A percentile compares a stretch with the other conserved stretches of the same genome.
Evolutionary conservation across 2,888 invertebrate genomes (phyloP).

Genomic region (Xestia c-nigrum): DNA sequence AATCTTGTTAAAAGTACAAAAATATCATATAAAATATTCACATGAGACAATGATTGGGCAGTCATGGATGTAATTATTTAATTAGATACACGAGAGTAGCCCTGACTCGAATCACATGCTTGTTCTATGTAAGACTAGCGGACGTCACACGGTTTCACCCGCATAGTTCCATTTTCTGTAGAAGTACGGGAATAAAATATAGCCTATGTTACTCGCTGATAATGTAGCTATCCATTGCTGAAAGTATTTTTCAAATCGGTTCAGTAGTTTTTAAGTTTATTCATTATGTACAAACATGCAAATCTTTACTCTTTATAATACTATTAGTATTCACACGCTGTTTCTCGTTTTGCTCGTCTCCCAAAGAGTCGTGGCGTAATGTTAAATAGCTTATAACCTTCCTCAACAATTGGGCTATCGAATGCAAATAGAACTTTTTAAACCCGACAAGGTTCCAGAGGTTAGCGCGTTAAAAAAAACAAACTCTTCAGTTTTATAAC

Average conservation of each 20-base stretch:
- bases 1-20: not conserved
- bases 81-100: conserved; percentile 20
- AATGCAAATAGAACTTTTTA: not conserved
- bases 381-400: not conserved
- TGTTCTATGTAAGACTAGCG: conserved; percentile 2
- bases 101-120: conserved; percentile 37
- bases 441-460: not conserved
- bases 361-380: not conserved
- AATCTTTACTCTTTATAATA: no score
- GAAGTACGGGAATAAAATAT: no score
- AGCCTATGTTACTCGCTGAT: no score
- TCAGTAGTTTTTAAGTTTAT: no score
- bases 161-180: no score
- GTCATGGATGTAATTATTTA: not conserved
- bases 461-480: not conserved
- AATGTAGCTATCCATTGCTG: no score
- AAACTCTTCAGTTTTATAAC: not conserved
- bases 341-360: not conserved
- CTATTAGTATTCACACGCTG: not conserved
- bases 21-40: not conserved
- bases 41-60: conserved; percentile 10
- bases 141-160: not conserved
- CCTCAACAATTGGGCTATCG: not conserved
- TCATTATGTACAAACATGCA: no score
- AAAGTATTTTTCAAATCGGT: no score